Percentiles rank a stretch among this genome's conserved stretches.
Conservation (phyloP, 2,797 vertebrate genomes). For the Hafferia zeledoni region DNA sequence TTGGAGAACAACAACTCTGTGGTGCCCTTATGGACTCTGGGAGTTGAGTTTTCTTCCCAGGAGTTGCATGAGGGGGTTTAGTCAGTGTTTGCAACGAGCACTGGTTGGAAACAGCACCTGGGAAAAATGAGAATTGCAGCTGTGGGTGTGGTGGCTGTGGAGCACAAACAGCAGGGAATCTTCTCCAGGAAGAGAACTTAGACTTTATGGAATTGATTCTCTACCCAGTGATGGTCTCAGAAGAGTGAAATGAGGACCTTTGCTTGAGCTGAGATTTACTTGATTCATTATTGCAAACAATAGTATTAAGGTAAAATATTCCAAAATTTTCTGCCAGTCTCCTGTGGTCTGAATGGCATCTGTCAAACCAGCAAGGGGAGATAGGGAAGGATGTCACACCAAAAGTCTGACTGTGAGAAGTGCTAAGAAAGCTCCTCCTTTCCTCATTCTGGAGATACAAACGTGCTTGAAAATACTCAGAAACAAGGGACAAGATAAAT, state of each 20-base stretch:
- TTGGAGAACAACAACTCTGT: background rate
- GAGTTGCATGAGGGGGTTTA: background rate
- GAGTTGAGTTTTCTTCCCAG: background rate
- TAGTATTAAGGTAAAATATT: background rate
- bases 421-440: background rate
- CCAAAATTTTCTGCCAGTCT: background rate
- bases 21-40: background rate
- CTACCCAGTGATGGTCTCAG: background rate
- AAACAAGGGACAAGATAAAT: background rate
- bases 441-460: background rate
- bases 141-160: background rate
- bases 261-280: background rate
- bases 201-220: background rate
- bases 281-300: background rate
- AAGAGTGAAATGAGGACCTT: accelerated
- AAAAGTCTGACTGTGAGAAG: background rate
- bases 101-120: background rate
- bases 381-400: background rate
- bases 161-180: background rate
- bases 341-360: background rate
- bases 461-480: background rate
- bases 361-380: background rate
- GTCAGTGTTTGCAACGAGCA: background rate
- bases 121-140: background rate
- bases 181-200: background rate